Conservation (phyloP, 2,888 invertebrate genomes). For the Conus canariensis region DNA sequence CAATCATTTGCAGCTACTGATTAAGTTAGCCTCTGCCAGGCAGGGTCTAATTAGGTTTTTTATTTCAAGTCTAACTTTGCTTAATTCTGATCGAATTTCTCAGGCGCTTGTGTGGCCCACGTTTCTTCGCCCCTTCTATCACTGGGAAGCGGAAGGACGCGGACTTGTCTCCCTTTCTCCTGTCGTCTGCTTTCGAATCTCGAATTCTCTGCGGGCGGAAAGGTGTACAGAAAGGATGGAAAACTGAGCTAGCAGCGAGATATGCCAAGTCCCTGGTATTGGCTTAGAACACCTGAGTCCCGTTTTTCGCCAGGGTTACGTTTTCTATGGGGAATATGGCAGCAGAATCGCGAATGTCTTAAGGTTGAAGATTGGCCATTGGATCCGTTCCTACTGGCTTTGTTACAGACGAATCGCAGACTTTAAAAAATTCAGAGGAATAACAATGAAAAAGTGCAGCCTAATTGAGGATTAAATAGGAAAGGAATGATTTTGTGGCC, state of each 20-base stretch:
- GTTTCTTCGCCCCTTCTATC: neutral
- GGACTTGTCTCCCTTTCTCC: constrained; percentile 14
- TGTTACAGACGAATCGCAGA: too few relatives aligned
- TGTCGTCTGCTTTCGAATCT: constrained; percentile 23
- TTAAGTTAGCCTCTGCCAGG: constrained; percentile 19
- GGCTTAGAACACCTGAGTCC: constrained; percentile 31
- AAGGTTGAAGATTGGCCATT: neutral
- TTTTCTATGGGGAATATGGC: neutral
- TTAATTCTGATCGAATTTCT: constrained; percentile 34
- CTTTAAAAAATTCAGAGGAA: too few relatives aligned
- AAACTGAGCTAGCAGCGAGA: constrained; percentile 6
- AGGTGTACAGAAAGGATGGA: neutral
- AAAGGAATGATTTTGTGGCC: too few relatives aligned
- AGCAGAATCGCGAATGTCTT: neutral
- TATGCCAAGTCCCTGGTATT: neutral
- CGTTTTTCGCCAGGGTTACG: neutral
- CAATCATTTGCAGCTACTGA: constrained; percentile 29
- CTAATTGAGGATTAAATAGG: too few relatives aligned
- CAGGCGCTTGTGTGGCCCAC: neutral
- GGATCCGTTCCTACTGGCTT: neutral
- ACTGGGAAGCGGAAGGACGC: neutral
- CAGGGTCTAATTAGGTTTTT: constrained; percentile 32
- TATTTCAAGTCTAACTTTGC: constrained; percentile 38
- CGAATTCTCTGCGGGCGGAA: constrained; percentile 19
- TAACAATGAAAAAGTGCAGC: too few relatives aligned